Base-by-base conservation (phyloP, 2,888 invertebrate genomes). In the Conomelus anceps region DNA sequence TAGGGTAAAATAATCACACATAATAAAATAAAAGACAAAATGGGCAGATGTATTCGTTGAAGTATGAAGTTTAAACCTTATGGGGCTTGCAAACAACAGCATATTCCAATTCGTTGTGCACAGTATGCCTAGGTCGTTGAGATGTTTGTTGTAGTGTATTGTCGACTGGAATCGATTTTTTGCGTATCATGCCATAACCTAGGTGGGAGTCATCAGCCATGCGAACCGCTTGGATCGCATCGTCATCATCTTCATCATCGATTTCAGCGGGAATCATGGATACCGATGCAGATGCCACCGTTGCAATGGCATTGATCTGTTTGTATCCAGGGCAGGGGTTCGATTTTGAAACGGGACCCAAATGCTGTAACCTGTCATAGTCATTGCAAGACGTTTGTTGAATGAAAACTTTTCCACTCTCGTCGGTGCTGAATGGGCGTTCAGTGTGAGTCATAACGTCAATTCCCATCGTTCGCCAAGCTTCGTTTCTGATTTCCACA, bases 31-130 rank as follows among this genome's bases (percentile, higher is more conserved):
- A n/a, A n/a, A n/a, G n/a, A n/a, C n/a, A n/a, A n/a, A n/a, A n/a
- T n/a, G n/a, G n/a, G n/a, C n/a, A n/a, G n/a, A n/a, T n/a, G n/a
- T n/a, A n/a, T n/a, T n/a, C n/a, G n/a, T n/a, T n/a, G n/a, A n/a
- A n/a, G n/a, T n/a, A n/a, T n/a, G n/a, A n/a, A 87, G 88, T 88
- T 94, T 95, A 97, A 93, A 97, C 97, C 94, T 96, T 95, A 95
- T 97, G 97, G 92, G 97, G 96, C 93, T 97, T 97, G 93, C 97
- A 97, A 89, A 97, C 96, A 92, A 97, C 95, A 90, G 97, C 97
- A 94, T 97, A 97, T 92, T 96, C 96, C 91, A 96, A 95, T 89
- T 97, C 96, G 92, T 97, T 97, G 91, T 96, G 96, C 92, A 95
- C 95, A 92, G 95, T 96, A 92, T 97, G 96, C 92, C 94, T 95